A percentile compares a stretch with the other conserved stretches of the same genome.
These are phyloP conservation scores for Pomatorhinus ruficollis DNA, from an alignment of 2,113 vertebrate species.

Conservation along the genomic window DNA sequence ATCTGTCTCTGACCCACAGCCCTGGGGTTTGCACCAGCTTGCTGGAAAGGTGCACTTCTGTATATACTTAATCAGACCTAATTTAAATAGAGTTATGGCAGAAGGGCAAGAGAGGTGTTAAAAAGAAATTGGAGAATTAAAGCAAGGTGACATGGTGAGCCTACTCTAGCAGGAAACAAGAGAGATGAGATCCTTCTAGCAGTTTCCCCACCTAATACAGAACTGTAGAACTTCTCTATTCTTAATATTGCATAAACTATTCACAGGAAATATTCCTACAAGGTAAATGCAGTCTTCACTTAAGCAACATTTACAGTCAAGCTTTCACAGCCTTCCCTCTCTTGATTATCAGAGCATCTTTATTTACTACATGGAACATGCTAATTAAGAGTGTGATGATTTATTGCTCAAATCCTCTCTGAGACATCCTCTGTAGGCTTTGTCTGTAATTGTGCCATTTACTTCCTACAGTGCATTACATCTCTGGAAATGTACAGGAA, in stretches of 20 bases:
- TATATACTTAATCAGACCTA: background rate
- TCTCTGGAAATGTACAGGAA: constrained; percentile 23
- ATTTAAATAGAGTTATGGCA: background rate
- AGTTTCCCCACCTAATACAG: background rate
- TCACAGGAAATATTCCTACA: background rate
- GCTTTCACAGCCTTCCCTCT: background rate
- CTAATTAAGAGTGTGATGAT: background rate
- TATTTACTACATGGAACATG: background rate
- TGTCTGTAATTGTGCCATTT: constrained; percentile 18
- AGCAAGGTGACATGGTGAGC: background rate
- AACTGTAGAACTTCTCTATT: background rate
- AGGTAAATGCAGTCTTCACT: background rate
- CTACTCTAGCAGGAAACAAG: background rate
- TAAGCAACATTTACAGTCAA: background rate
- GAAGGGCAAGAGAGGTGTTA: background rate
- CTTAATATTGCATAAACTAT: background rate
- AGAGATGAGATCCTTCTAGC: background rate
- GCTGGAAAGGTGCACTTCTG: background rate
- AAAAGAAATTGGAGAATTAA: background rate
- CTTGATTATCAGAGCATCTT: background rate
- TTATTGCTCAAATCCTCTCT: background rate
- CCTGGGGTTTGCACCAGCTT: background rate
- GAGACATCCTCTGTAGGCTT: background rate
- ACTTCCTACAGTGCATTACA: background rate
- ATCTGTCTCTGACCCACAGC: background rate